Percentiles rank a stretch among this genome's conserved stretches.
Evolutionary conservation across 2,797 vertebrate species (phyloP).

Genomic region (Acanthopagrus latus): DNA sequence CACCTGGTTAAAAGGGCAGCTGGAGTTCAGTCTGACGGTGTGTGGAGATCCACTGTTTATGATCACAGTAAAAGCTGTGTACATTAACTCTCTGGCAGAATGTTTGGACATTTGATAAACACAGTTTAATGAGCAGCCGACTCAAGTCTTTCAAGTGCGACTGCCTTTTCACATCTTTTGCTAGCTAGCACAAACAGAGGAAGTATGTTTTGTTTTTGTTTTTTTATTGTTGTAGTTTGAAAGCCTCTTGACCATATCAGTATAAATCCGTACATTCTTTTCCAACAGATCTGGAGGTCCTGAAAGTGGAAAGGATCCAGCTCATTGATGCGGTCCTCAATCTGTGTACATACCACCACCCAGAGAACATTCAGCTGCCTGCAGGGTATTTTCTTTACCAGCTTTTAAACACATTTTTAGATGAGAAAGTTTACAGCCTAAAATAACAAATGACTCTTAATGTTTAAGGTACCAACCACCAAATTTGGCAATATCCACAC

Average conservation of each 20-base stretch:
- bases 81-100: constrained; percentile 30
- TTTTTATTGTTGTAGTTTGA: constrained; percentile 16
- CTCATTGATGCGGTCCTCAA: constrained; percentile 97
- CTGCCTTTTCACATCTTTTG: constrained; percentile 3
- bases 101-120: constrained; percentile 63
- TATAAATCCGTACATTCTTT: not conserved
- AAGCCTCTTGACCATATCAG: not conserved
- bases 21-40: constrained; percentile 95
- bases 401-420: constrained; percentile 27
- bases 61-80: constrained; percentile 26
- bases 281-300: constrained; percentile 92
- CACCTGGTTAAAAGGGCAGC: constrained; percentile 97
- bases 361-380: constrained; percentile 98
- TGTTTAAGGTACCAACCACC: constrained; percentile 94
- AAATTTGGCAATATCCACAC: constrained; percentile 95
- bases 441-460: constrained; percentile 48
- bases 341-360: constrained; percentile 98
- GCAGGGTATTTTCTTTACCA: constrained; percentile 86
- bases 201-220: constrained; percentile 3
- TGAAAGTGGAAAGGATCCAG: constrained; percentile 96
- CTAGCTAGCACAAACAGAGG: constrained; percentile 19
- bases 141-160: not conserved
- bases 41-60: constrained; percentile 29
- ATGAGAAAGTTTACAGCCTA: constrained; percentile 11
- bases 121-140: constrained; percentile 28